phyloP scores from a whole-genome alignment of 2,113 vertebrate species.

The Myrmecophaga tridactyla region DNA sequence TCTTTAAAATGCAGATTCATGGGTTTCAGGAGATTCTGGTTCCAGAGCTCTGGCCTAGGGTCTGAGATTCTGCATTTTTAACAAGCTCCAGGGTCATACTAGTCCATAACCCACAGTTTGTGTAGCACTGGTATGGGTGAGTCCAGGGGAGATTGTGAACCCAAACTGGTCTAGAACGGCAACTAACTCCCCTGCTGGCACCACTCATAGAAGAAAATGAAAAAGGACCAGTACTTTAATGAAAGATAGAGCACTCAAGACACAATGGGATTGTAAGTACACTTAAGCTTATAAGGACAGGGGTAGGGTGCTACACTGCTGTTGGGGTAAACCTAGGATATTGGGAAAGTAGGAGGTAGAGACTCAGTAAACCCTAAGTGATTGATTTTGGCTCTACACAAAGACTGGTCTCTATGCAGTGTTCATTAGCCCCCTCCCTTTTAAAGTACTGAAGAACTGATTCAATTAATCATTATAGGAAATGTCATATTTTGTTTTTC shows the following conservation, averaged over 20 bases:
- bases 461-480: not conserved
- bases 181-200: not conserved
- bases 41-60: not conserved
- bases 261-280: not conserved
- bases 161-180: not conserved
- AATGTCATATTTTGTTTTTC: constrained; percentile 14
- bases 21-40: not conserved
- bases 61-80: not conserved
- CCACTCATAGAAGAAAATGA: not conserved
- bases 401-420: not conserved
- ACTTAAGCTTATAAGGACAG: not conserved
- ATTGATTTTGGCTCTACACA: not conserved
- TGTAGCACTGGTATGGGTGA: not conserved
- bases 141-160: not conserved
- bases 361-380: not conserved
- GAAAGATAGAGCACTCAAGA: not conserved
- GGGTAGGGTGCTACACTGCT: not conserved
- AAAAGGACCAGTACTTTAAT: not conserved
- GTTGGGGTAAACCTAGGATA: not conserved
- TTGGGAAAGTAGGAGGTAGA: not conserved
- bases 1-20: not conserved
- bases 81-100: not conserved
- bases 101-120: not conserved
- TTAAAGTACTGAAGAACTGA: constrained; percentile 11
- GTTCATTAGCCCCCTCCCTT: not conserved